Base-by-base conservation (phyloP, 2,888 invertebrate genomes). In the Apamea crenata region DNA sequence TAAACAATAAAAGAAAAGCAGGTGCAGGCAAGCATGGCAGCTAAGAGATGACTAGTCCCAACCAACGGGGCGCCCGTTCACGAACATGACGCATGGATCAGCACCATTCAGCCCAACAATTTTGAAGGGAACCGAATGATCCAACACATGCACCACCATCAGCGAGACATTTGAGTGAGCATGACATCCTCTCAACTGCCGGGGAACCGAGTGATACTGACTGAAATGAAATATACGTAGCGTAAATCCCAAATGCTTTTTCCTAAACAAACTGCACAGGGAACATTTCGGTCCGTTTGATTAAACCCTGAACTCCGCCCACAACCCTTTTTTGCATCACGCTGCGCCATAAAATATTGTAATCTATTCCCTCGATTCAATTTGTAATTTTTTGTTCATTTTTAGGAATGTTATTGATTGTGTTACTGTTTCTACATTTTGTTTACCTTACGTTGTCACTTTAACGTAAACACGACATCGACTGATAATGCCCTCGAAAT, bases 311-410 rank as follows among this genome's bases (percentile, higher is more conserved):
- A 81, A 82, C 88, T 78, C 72, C 65, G 6, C 75, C 79, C 77
- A 80, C 83, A 93, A 94, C 94, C 95, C 95, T 94, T 94, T 93
- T 94, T 93, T 92, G 90, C 85, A 85, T 90, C 94, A 91, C 81
- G 94, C 94, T 94, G 95, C 59, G 95, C 81, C 77, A 78, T 86
- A 90, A 93, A 93, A 91, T 89, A 92, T 92, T 90, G 70, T 68
- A 84, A 89, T 87, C 80, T 74, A 82, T 83, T 88, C 74, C 85
- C 47, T 86, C 53, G 4, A 87, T 80, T 85, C 68, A 75, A 70
- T 90, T 78, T 81, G 69, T 56, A 66, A 69, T 61, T 25, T 71
- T 78, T 72, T 53, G 53, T 53, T 66, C 1, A 18, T 25, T 74
- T 53, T 78, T 61, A 21, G 2, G n/a, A 79, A 79, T 76, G 21